Conservation (phyloP, 2,797 vertebrate genomes). For the Thamnophis elegans region DNA sequence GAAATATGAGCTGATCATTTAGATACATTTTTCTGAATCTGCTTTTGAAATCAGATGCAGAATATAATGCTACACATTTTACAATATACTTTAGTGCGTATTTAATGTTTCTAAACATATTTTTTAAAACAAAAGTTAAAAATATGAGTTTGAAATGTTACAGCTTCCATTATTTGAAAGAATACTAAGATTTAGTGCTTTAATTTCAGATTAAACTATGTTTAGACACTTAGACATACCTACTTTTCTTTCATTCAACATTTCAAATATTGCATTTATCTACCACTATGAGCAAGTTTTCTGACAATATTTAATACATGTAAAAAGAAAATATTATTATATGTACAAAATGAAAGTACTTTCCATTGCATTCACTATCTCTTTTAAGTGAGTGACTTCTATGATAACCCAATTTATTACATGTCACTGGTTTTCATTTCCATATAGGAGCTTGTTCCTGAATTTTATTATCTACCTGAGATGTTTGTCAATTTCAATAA, state of each 20-base stretch:
- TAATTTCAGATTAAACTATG: background rate
- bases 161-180: background rate
- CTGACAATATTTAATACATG: background rate
- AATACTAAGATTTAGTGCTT: background rate
- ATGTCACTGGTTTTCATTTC: constrained; percentile 60
- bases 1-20: background rate
- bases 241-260: background rate
- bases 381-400: constrained; percentile 27
- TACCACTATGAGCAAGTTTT: background rate
- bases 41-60: background rate
- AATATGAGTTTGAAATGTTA: background rate
- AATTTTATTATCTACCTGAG: constrained; percentile 99
- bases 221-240: background rate
- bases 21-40: background rate
- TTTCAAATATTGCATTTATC: background rate
- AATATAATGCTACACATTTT: background rate
- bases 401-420: constrained; percentile 50
- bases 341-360: background rate
- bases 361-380: constrained; percentile 8
- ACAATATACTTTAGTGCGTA: background rate
- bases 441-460: constrained; percentile 93
- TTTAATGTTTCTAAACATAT: background rate
- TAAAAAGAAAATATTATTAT: constrained; percentile 14
- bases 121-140: background rate
- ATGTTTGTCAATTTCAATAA: constrained; percentile 97